phyloP scores from a whole-genome alignment of 2,888 invertebrate genomes.

The Cylloceria caligata region DNA sequence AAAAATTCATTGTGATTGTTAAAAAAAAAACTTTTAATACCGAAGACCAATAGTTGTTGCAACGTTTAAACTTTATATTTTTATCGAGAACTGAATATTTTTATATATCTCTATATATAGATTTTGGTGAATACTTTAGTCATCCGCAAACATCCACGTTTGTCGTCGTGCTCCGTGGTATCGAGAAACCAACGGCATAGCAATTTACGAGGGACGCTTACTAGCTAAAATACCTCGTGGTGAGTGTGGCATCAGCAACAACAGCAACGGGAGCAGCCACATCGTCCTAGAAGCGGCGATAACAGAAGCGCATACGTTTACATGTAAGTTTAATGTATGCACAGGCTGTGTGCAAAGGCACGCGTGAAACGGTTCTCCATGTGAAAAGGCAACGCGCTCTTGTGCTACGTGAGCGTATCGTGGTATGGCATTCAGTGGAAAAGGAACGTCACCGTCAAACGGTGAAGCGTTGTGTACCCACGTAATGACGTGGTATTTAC shows the following conservation, averaged over 20 bases:
- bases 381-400: constrained; percentile 2
- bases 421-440: constrained; percentile 47
- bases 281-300: constrained; percentile 37
- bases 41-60: not conserved
- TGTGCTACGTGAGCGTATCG: constrained; percentile 10
- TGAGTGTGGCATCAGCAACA: constrained; percentile 22
- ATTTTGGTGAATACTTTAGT: not conserved
- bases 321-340: constrained; percentile 6
- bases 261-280: constrained; percentile 5
- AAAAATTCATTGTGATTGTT: too few relatives aligned
- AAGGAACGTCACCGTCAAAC: constrained; percentile 48
- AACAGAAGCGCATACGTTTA: constrained; percentile 25
- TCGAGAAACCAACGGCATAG: constrained; percentile 43
- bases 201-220: constrained; percentile 60
- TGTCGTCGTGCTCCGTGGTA: not conserved
- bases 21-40: too few relatives aligned
- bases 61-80: constrained; percentile 1
- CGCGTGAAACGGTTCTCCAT: constrained; percentile 7
- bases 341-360: not conserved
- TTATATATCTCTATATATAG: too few relatives aligned
- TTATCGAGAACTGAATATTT: too few relatives aligned
- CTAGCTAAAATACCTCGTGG: constrained; percentile 51
- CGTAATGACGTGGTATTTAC: constrained; percentile 37
- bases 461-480: constrained; percentile 7
- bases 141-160: constrained; percentile 5